Conservation (phyloP, 2,113 vertebrate species). For the Rhagologus leucostigma region DNA sequence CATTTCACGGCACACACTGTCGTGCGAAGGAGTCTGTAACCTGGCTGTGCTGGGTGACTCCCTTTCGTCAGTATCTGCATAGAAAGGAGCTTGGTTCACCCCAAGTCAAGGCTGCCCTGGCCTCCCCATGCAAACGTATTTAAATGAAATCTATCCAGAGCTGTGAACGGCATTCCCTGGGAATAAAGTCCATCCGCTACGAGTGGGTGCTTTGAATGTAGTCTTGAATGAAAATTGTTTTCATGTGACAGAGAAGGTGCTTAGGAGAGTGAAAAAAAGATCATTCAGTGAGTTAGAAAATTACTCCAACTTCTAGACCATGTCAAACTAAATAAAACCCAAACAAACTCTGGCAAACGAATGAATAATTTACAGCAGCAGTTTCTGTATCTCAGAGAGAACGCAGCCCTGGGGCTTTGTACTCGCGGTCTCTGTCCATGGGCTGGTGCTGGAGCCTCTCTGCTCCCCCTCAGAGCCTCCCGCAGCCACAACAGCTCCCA, state of each 20-base stretch:
- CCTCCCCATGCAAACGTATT: neutral
- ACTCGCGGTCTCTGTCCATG: rapidly evolving
- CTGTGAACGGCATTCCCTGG: neutral
- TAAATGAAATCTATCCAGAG: neutral
- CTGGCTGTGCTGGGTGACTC: neutral
- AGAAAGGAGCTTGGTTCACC: neutral
- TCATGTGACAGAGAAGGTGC: neutral
- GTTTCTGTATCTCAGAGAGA: neutral
- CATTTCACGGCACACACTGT: neutral
- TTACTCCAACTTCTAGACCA: slow-evolving; percentile 41
- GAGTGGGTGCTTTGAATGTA: neutral
- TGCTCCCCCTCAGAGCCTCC: neutral
- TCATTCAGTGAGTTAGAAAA: slow-evolving; percentile 63
- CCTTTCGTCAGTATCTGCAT: neutral
- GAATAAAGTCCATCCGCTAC: neutral
- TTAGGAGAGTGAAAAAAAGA: slow-evolving; percentile 33
- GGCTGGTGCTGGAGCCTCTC: neutral
- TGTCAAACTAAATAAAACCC: slow-evolving; percentile 43
- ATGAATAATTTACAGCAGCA: slow-evolving; percentile 32
- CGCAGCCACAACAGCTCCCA: neutral
- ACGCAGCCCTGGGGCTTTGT: neutral
- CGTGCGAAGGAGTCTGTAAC: neutral
- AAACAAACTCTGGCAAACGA: slow-evolving; percentile 31
- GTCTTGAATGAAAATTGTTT: slow-evolving; percentile 32
- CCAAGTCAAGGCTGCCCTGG: neutral